phyloP scores from a whole-genome alignment of 2,113 vertebrate species.

The Typhlomys cinereus region DNA sequence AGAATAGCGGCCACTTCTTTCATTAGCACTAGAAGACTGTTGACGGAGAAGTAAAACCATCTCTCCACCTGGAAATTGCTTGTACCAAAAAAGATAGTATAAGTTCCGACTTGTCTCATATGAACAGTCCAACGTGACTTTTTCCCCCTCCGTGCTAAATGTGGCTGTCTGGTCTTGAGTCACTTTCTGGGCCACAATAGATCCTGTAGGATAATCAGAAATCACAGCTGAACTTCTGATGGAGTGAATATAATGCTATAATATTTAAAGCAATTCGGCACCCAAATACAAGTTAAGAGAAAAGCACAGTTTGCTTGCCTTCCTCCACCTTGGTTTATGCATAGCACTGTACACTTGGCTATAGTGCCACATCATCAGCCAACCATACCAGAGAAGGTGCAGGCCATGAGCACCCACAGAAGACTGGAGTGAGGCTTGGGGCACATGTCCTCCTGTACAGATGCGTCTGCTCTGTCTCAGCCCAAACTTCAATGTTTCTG shows the following conservation, averaged over 20 bases:
- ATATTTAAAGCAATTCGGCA: neutral
- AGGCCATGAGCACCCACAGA: too few species aligned
- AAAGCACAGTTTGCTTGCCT: neutral
- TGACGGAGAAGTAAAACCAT: neutral
- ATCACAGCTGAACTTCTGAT: neutral
- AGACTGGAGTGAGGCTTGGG: neutral
- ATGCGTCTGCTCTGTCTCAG: neutral
- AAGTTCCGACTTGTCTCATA: neutral
- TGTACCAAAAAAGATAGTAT: neutral
- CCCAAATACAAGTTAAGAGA: neutral
- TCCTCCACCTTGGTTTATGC: neutral
- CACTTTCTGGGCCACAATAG: neutral
- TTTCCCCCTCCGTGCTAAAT: neutral
- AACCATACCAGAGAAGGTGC: neutral
- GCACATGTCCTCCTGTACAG: too few species aligned
- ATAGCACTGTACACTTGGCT: neutral
- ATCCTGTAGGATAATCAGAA: conserved; percentile 12
- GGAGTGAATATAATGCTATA: neutral
- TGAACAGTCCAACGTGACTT: conserved; percentile 1
- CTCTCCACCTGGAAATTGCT: neutral
- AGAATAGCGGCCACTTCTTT: neutral
- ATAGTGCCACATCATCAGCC: neutral
- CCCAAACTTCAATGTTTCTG: neutral
- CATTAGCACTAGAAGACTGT: accelerated
- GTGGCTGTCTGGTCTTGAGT: neutral